Evolutionary conservation across 2,797 vertebrate genomes (phyloP).

Genomic region (Rallus crepitans): DNA sequence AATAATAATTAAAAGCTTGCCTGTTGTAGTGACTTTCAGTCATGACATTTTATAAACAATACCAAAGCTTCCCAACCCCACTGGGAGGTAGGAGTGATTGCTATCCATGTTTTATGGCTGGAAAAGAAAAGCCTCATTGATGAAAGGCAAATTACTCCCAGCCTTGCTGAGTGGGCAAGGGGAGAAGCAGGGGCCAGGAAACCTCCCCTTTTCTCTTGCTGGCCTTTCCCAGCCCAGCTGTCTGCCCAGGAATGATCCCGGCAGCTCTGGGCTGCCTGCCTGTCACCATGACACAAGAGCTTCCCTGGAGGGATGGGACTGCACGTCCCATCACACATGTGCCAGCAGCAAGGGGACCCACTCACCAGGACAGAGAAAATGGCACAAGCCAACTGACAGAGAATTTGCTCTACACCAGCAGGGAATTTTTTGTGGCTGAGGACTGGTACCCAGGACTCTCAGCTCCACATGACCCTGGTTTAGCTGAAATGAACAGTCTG

Average conservation of each 20-base stretch:
- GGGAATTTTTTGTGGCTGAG: not conserved
- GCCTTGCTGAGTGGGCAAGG: not conserved
- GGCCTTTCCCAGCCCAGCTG: not conserved
- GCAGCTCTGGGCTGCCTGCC: not conserved
- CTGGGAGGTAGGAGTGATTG: not conserved
- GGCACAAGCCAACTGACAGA: not conserved
- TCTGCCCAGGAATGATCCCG: not conserved
- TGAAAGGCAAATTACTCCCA: not conserved
- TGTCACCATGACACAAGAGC: not conserved
- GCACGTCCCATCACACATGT: not conserved
- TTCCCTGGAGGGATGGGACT: not conserved
- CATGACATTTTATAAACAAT: not conserved
- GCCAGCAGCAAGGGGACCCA: not conserved
- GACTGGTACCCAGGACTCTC: not conserved
- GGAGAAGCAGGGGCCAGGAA: not conserved
- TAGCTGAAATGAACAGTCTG: not conserved
- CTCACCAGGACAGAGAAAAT: not conserved
- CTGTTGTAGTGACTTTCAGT: not conserved
- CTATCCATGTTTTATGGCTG: not conserved
- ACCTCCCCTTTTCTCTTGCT: not conserved
- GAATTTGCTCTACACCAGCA: not conserved
- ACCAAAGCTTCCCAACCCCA: not conserved
- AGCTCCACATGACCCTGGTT: accelerated
- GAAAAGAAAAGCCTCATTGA: not conserved
- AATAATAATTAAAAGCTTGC: not conserved